Evolutionary conservation across 2,797 vertebrate species (phyloP).

Genomic region (Fistularia tabacaria): DNA sequence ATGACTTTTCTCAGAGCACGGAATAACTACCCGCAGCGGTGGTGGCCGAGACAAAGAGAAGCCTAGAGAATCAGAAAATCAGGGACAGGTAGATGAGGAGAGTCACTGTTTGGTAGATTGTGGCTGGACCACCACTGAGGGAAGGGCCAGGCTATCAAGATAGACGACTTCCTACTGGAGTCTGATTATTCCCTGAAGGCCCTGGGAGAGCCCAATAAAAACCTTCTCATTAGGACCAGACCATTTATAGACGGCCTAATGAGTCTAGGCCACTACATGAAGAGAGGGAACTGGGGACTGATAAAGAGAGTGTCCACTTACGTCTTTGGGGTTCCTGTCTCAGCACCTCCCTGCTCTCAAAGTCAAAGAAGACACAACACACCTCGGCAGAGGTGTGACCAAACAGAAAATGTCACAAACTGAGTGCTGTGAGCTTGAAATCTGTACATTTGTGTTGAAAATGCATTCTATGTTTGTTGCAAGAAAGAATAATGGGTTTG

Average conservation of each 20-base stretch:
- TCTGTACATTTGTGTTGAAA: not conserved
- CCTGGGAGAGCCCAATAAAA: constrained; percentile 68
- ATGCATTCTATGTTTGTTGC: no score
- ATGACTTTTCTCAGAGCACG: constrained; percentile 85
- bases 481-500: no score
- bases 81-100: constrained; percentile 16
- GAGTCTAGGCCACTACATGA: constrained; percentile 74
- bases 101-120: constrained; percentile 38
- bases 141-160: constrained; percentile 87
- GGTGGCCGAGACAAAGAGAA: constrained; percentile 47
- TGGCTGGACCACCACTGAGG: constrained; percentile 85
- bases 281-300: constrained; percentile 57
- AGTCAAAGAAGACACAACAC: constrained; percentile 27
- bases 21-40: constrained; percentile 82
- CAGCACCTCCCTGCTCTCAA: constrained; percentile 49
- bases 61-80: constrained; percentile 23
- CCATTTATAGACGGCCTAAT: constrained; percentile 75
- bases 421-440: not conserved
- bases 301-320: constrained; percentile 62
- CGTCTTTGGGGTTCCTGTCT: constrained; percentile 54
- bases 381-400: not conserved
- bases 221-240: constrained; percentile 72
- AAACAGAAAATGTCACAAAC: constrained; percentile 3
- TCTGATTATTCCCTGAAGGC: constrained; percentile 76
- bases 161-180: constrained; percentile 92